Percentiles rank a stretch among this genome's conserved stretches.
phyloP scores from a whole-genome alignment of 2,888 invertebrate genomes.

The Anorthoa munda region DNA sequence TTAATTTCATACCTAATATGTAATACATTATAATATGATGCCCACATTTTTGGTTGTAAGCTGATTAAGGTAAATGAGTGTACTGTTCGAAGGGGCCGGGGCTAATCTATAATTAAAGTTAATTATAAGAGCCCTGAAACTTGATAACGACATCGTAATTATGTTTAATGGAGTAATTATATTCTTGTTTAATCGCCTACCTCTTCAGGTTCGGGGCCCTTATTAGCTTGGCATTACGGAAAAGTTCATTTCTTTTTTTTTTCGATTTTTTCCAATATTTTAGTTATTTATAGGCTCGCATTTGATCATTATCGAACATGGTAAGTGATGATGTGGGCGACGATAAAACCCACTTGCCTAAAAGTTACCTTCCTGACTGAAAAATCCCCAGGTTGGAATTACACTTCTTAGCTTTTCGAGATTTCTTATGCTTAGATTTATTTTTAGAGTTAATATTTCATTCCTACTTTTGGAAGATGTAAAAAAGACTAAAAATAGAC shows the following conservation, averaged over 20 bases:
- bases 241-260: not conserved
- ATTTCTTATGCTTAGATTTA: not conserved
- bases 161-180: slow-evolving; percentile 63
- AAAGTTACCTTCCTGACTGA: too few relatives aligned
- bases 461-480: too few relatives aligned
- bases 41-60: slow-evolving; percentile 23
- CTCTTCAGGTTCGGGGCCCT: slow-evolving; percentile 13
- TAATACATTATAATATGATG: not conserved
- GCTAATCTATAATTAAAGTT: slow-evolving; percentile 62
- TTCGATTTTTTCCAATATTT: too few relatives aligned
- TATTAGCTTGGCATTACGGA: slow-evolving; percentile 6
- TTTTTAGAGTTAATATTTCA: not conserved
- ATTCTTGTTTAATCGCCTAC: slow-evolving; percentile 55
- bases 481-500: too few relatives aligned
- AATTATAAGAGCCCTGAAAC: slow-evolving; percentile 57
- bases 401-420: too few relatives aligned
- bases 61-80: slow-evolving; percentile 50
- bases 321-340: too few relatives aligned
- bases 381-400: too few relatives aligned
- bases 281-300: too few relatives aligned
- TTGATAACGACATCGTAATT: slow-evolving; percentile 61
- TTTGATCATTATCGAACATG: too few relatives aligned
- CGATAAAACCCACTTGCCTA: too few relatives aligned
- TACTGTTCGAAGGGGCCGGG: slow-evolving; percentile 34
- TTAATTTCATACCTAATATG: not conserved